Evolutionary conservation across 1,140 invertebrate genomes (phyloP), one percentile per base, ranked within the genome.

Genomic region (Bombus picipes): DNA sequence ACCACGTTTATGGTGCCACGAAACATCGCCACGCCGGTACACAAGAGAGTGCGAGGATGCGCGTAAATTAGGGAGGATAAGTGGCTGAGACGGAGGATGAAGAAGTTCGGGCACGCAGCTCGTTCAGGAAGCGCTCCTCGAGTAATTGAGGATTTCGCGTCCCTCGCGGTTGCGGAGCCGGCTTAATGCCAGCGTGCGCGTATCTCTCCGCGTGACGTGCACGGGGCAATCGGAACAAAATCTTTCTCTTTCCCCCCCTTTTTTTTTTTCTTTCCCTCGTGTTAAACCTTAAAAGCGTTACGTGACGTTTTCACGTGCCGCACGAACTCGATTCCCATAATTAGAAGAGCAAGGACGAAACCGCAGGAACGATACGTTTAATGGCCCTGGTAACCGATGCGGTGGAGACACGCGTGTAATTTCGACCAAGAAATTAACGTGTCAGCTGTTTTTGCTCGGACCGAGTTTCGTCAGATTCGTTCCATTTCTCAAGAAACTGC

Each of bases 111-210:
- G 28, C 72, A 73, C 41, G 41, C 41, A 47, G 72, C 72, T 73
- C 72, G 72, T 73, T 73, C 72, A 73, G 72, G 41, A 73, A 73
- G 72, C 32, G 72, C 12, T 73, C 18, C 72, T 73, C 72, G 15
- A n/a, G 28, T 43, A 73, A 73, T 73, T 73, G 72, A 73, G 41
- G 72, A 47, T 73, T 73, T 41, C 72, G 72, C 41, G 72, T 73
- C 72, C 72, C 41, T 43, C 72, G 72, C 41, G 41, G 72, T 73
- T 73, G 72, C 32, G 47, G 25, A 39, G 8, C 41, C 41, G 39
- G n/a, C 39, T 73, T 73, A 73, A 73, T 73, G 41, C 72, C 72
- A 73, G 72, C 72, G 72, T 47, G 12, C 70, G 39, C 70, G 41
- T 47, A 73, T 43, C 39, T 73, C 41, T 43, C 39, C 39, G 72